These are phyloP conservation scores for Microctenopoma steveboyesi DNA, from an alignment of 2,797 vertebrate species.

Conservation along the genomic window DNA sequence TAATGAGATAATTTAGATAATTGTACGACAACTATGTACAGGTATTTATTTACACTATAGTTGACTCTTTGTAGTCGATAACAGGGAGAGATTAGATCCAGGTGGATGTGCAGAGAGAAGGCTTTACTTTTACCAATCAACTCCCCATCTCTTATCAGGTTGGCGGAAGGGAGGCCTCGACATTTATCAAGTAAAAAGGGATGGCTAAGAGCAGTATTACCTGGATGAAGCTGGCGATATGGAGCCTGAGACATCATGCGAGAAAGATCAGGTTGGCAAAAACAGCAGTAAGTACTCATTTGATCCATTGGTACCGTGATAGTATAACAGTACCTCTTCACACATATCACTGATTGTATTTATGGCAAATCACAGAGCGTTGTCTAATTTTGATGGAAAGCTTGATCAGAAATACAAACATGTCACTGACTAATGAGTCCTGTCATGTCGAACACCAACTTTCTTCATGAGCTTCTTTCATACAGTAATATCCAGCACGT, in stretches of 20 bases:
- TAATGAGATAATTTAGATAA: conserved; percentile 9
- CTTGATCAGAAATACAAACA: not conserved
- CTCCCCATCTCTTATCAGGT: conserved; percentile 59
- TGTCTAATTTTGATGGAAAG: not conserved
- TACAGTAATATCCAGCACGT: conserved; percentile 11
- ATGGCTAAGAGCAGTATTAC: conserved; percentile 28
- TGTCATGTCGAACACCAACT: conserved; percentile 16
- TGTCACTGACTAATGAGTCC: not conserved
- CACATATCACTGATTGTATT: not conserved
- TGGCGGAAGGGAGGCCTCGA: conserved; percentile 50
- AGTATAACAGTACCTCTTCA: not conserved
- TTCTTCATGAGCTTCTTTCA: conserved; percentile 27
- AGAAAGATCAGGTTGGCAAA: conserved; percentile 20
- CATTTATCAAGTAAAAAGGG: conserved; percentile 47
- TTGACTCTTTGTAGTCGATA: conserved; percentile 24
- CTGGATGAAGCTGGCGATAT: conserved; percentile 39
- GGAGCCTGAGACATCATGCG: not conserved
- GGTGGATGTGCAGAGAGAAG: conserved; percentile 53
- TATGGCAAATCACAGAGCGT: not conserved
- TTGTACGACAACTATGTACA: not conserved
- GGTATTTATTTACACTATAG: conserved; percentile 33
- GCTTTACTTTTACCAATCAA: conserved; percentile 43
- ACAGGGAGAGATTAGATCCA: conserved; percentile 47
- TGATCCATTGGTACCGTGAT: conserved; percentile 20
- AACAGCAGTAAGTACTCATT: conserved; percentile 17